Base-by-base conservation (phyloP, 2,888 invertebrate species). In the Heteromurus nitidus region DNA sequence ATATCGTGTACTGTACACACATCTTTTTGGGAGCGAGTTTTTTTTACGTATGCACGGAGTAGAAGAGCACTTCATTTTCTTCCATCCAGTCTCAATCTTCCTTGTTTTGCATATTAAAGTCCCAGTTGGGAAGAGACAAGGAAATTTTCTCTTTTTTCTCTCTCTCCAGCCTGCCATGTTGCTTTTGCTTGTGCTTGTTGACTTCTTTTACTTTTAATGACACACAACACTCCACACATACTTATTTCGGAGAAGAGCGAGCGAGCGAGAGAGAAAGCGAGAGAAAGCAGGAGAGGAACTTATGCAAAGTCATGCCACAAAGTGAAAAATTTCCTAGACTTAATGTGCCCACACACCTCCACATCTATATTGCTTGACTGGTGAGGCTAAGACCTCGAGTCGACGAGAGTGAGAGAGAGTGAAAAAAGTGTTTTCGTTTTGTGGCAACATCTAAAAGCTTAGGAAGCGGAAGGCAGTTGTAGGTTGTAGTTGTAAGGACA, bases 201-300 rank as follows among this genome's bases (percentile, higher is more conserved):
- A 73, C 47, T 62, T 62, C n/a, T 55, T 50, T 62, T 62, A 22
- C 62, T 73, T 62, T 62, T 73, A 73, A 73, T 73, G 73, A 47
- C 30, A 62, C 26, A 22, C 24, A 24, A 64, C 22, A 36, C n/a
- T 58, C n/a, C n/a, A 42, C 7, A 36, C 5, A 13, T 9, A 36
- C 36, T 13, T 9, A 36, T 13, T 36, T 36, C 13, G n/a, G n/a
- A 36, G 36, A 36, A 36, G 13, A 9, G 5, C 36, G 36, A 36
- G 36, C 7, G 13, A 36, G 36, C 36, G 13, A 13, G 36, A 36
- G 13, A 36, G 13, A 36, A 36, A 36, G 13, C 36, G 36, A 13
- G 13, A 36, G 13, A 36, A 36, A 13, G 7, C 36, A 9, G 36
- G 5, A 5, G 36, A 36, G 7, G 36, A 36, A 36, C 36, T 13